A percentile compares a stretch with the other conserved stretches of the same genome.
Conservation (phyloP, 35 echinoderm and acorn worm species). For the Stichopus chloronotus region DNA sequence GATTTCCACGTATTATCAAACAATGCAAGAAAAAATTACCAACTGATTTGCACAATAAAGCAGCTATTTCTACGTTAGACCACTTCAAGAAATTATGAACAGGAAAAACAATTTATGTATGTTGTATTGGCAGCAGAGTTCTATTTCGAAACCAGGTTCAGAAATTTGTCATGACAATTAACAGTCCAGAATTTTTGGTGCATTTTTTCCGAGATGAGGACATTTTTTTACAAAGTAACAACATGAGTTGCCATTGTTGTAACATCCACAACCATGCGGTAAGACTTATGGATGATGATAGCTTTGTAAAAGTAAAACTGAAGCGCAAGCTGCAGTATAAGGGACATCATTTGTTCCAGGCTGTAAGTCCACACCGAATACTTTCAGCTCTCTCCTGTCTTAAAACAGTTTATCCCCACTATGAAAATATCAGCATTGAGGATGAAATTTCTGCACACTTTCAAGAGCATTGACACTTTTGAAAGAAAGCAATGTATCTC, state of each 20-base stretch:
- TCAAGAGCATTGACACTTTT: not conserved
- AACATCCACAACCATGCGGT: not conserved
- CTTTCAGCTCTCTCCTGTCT: not conserved
- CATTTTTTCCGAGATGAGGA: not conserved
- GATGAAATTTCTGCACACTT: not conserved
- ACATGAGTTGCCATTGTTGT: not conserved
- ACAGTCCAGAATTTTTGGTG: conserved; percentile 1
- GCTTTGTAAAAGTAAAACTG: conserved; percentile 40
- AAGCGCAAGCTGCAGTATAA: conserved; percentile 57
- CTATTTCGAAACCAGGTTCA: conserved; percentile 9
- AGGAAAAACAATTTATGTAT: not conserved
- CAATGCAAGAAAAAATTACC: not conserved
- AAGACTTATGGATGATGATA: not conserved
- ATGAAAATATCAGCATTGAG: conserved; percentile 41
- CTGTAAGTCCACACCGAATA: not conserved
- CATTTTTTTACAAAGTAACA: not conserved
- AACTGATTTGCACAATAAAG: not conserved
- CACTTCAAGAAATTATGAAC: not conserved
- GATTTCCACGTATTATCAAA: not conserved
- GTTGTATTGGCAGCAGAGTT: not conserved
- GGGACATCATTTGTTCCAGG: conserved; percentile 48
- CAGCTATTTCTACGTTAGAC: conserved; percentile 2
- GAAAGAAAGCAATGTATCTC: not conserved
- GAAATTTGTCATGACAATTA: not conserved
- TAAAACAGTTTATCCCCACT: conserved; percentile 34